Conservation (phyloP, 2,888 invertebrate species). For the Plagodis dolabraria region DNA sequence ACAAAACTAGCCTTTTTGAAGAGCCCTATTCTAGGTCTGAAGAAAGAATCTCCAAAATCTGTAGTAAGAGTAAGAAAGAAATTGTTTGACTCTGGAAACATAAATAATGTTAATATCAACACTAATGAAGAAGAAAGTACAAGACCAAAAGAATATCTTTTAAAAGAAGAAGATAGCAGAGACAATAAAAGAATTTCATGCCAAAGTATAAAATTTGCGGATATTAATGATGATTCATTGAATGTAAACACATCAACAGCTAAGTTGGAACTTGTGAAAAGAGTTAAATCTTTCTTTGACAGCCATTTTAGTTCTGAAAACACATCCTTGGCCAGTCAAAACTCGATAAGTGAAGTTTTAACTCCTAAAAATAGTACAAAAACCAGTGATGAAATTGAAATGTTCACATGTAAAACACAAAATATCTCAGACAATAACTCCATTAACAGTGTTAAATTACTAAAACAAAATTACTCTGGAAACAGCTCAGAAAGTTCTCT, state of each 20-base stretch:
- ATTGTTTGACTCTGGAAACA: conserved; percentile 42
- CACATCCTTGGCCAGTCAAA: conserved; percentile 60
- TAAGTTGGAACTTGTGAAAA: conserved; percentile 49
- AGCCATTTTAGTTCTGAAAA: conserved; percentile 64
- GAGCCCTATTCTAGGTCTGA: conserved; percentile 63
- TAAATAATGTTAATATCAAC: background rate
- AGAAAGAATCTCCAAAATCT: conserved; percentile 45
- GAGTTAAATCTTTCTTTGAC: conserved; percentile 65
- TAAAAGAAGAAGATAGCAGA: background rate
- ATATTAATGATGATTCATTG: background rate
- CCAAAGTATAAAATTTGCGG: conserved; percentile 3
- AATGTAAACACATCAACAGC: conserved; percentile 20
- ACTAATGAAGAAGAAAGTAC: background rate
- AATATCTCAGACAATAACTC: conserved; percentile 26
- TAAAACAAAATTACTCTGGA: conserved; percentile 28
- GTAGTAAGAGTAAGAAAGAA: conserved; percentile 56
- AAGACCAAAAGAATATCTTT: too few relatives aligned
- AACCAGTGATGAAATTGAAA: conserved; percentile 62
- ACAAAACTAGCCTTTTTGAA: conserved; percentile 36
- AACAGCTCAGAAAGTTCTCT: conserved; percentile 25
- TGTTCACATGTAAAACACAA: conserved; percentile 52
- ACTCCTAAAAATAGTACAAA: conserved; percentile 57
- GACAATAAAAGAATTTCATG: conserved; percentile 10
- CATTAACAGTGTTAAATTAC: conserved; percentile 28
- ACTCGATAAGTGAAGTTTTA: conserved; percentile 62